Percentiles rank a stretch among this genome's conserved stretches.
phyloP scores from a whole-genome alignment of 2,888 invertebrate species.

The Xestia ashworthii region DNA sequence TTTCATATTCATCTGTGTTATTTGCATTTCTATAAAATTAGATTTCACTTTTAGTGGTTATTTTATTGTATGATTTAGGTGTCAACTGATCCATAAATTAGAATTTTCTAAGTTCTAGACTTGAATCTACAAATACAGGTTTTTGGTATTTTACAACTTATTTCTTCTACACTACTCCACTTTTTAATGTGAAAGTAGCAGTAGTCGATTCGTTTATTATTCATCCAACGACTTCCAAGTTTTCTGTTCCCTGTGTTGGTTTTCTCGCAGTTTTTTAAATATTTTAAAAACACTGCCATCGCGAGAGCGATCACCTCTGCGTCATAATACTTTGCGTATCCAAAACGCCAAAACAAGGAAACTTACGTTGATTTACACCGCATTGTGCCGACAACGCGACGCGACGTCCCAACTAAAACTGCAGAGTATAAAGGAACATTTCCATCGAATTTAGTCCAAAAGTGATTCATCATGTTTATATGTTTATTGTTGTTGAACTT shows the following conservation, averaged over 20 bases:
- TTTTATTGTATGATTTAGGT: not conserved
- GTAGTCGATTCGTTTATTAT: slow-evolving; percentile 5
- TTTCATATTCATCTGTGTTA: not conserved
- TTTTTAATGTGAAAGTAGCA: slow-evolving; percentile 1
- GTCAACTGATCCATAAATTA: slow-evolving; percentile 1
- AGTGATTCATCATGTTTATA: slow-evolving; percentile 54
- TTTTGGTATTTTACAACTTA: not conserved
- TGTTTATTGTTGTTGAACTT: slow-evolving; percentile 48
- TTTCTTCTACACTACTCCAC: slow-evolving; percentile 13
- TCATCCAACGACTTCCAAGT: not conserved
- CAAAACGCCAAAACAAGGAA: slow-evolving; percentile 68
- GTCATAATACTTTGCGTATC: slow-evolving; percentile 45
- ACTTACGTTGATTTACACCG: slow-evolving; percentile 68
- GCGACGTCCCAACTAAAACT: slow-evolving; percentile 49
- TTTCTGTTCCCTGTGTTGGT: not conserved
- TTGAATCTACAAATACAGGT: not conserved
- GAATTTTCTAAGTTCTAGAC: slow-evolving; percentile 4
- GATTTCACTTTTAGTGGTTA: not conserved
- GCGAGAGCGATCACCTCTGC: slow-evolving; percentile 58
- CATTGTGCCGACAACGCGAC: slow-evolving; percentile 51
- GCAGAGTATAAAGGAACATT: slow-evolving; percentile 30
- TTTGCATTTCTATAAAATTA: not conserved
- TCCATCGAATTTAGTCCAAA: slow-evolving; percentile 38
- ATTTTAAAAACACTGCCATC: slow-evolving; percentile 35
- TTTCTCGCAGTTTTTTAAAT: slow-evolving; percentile 6